Evolutionary conservation across 92 coral and sea anemone genomes (phyloP).

Genomic region (Micromussa lordhowensis): DNA sequence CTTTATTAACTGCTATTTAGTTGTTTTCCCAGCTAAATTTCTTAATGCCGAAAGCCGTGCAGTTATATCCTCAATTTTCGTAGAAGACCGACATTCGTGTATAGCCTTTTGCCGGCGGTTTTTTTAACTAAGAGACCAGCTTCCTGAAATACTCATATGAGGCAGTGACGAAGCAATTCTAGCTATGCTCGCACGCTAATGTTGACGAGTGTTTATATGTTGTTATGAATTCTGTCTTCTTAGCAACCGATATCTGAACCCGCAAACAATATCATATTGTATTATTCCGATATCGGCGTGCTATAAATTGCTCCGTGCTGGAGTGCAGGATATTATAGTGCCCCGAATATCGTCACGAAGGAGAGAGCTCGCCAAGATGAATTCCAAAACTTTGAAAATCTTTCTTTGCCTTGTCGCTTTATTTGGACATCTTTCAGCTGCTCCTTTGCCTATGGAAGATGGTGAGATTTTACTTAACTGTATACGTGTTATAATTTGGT

Average conservation of each 20-base stretch:
- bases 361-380: neutral
- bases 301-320: neutral
- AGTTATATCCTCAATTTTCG: neutral
- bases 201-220: neutral
- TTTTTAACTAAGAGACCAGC: neutral
- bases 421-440: conserved; percentile 2
- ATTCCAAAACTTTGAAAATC: neutral
- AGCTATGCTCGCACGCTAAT: neutral
- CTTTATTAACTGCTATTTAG: neutral
- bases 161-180: neutral
- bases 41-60: neutral
- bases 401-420: conserved; percentile 5
- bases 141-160: neutral
- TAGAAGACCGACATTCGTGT: neutral
- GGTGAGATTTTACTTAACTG: neutral
- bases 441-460: neutral
- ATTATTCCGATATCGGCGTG: neutral
- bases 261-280: neutral
- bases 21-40: neutral
- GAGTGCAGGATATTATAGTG: neutral
- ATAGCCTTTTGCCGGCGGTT: neutral
- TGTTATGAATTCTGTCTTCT: neutral
- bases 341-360: neutral
- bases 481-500: neutral
- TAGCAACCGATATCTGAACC: neutral